These are phyloP conservation scores for Smutsia temminckii DNA, from an alignment of 2,797 vertebrate genomes.

Conservation along the genomic window DNA sequence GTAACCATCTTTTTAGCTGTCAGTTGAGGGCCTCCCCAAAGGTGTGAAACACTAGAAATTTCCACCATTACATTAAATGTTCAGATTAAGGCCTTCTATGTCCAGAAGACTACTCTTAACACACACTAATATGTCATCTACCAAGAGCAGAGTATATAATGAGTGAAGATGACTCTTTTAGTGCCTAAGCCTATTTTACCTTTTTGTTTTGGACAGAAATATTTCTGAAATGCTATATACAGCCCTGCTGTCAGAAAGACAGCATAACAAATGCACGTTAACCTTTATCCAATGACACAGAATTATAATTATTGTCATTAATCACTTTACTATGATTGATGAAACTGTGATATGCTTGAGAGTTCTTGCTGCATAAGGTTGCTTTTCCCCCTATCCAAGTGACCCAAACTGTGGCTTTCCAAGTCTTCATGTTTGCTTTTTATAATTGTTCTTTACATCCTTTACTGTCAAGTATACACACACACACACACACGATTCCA, in stretches of 20 bases:
- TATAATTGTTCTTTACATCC: neutral
- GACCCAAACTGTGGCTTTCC: neutral
- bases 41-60: neutral
- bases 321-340: constrained; percentile 39
- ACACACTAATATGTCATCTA: neutral
- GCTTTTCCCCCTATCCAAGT: neutral
- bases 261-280: neutral
- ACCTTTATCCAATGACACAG: neutral
- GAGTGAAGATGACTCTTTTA: neutral
- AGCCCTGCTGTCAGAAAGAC: neutral
- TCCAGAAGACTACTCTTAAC: neutral
- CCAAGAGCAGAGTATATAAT: neutral
- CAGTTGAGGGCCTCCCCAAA: neutral
- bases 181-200: neutral
- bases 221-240: neutral
- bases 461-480: neutral
- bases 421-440: neutral
- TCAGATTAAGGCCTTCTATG: neutral
- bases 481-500: neutral
- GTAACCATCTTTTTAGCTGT: neutral
- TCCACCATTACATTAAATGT: neutral
- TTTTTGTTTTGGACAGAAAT: neutral
- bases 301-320: constrained; percentile 40
- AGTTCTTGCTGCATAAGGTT: neutral
- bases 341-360: neutral